Percentiles rank a stretch among this genome's conserved stretches.
These are phyloP conservation scores for Microtus montanus DNA, from an alignment of 2,113 vertebrate genomes.

Conservation along the genomic window DNA sequence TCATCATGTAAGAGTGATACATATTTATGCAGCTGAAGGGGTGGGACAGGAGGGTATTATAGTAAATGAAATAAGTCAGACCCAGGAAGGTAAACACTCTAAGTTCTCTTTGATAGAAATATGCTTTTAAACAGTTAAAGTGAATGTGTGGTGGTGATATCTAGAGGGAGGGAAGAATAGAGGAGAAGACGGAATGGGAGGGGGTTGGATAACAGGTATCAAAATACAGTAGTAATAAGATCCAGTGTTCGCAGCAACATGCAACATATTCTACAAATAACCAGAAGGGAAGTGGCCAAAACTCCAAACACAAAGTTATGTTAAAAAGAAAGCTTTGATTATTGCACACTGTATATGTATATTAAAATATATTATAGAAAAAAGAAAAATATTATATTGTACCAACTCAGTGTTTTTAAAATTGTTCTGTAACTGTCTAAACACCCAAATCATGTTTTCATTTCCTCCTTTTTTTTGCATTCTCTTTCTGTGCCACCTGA, in stretches of 20 bases:
- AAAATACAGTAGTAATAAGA: neutral
- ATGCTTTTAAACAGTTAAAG: neutral
- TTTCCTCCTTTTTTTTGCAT: conserved; percentile 32
- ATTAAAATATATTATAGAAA: neutral
- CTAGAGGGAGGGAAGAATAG: neutral
- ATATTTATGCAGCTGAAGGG: neutral
- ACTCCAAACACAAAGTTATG: neutral
- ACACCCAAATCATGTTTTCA: neutral
- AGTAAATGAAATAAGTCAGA: neutral
- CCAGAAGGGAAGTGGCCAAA: neutral
- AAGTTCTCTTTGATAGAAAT: neutral
- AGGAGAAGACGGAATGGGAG: neutral
- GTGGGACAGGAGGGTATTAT: neutral
- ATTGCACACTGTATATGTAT: neutral
- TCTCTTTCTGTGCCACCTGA: neutral
- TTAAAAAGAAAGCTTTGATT: neutral
- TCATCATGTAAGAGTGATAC: neutral
- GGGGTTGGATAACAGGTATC: neutral
- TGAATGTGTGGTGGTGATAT: neutral
- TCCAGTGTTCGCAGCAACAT: neutral
- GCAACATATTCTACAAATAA: neutral
- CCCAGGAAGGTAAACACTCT: neutral
- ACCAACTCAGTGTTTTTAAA: neutral
- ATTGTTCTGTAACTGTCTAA: conserved; percentile 6
- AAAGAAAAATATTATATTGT: neutral